Percentiles rank a stretch among this genome's conserved stretches.
Evolutionary conservation across 2,888 invertebrate genomes (phyloP).

Genomic region (Caenorhabditis afra): DNA sequence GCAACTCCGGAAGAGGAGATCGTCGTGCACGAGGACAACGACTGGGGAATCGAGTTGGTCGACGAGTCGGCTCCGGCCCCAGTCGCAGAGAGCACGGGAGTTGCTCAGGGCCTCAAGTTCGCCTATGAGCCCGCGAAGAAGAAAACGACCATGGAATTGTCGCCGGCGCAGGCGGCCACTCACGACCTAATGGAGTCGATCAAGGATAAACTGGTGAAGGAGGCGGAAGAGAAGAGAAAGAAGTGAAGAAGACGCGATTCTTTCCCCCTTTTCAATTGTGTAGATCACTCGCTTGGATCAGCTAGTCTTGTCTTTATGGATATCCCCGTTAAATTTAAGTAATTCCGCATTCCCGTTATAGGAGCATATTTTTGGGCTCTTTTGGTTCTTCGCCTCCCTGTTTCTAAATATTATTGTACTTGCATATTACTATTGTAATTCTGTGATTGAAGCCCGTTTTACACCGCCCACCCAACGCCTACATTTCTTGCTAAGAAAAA

Average conservation of each 20-base stretch:
- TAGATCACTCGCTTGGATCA: neutral
- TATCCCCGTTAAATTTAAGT: neutral
- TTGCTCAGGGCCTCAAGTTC: conserved; percentile 84
- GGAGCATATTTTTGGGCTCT: conserved; percentile 23
- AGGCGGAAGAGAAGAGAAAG: conserved; percentile 4
- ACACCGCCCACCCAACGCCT: neutral
- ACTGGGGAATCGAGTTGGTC: conserved; percentile 88
- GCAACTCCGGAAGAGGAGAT: conserved; percentile 83
- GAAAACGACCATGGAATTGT: conserved; percentile 25
- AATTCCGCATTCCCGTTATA: conserved; percentile 8
- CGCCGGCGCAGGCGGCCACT: conserved; percentile 26
- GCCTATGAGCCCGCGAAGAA: conserved; percentile 86
- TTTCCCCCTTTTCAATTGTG: neutral
- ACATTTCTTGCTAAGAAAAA: neutral
- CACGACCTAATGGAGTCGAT: conserved; percentile 19
- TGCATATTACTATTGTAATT: conserved; percentile 22
- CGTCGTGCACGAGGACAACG: conserved; percentile 88
- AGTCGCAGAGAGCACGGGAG: conserved; percentile 55
- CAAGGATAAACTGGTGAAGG: conserved; percentile 28
- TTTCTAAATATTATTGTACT: conserved; percentile 15
- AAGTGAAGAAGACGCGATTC: neutral
- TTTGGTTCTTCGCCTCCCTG: neutral
- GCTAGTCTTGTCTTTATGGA: conserved; percentile 24
- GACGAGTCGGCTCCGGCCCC: conserved; percentile 85
- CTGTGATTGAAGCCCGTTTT: conserved; percentile 33